Base-by-base conservation (phyloP, 2,888 invertebrate species). In the Erannis defoliaria region DNA sequence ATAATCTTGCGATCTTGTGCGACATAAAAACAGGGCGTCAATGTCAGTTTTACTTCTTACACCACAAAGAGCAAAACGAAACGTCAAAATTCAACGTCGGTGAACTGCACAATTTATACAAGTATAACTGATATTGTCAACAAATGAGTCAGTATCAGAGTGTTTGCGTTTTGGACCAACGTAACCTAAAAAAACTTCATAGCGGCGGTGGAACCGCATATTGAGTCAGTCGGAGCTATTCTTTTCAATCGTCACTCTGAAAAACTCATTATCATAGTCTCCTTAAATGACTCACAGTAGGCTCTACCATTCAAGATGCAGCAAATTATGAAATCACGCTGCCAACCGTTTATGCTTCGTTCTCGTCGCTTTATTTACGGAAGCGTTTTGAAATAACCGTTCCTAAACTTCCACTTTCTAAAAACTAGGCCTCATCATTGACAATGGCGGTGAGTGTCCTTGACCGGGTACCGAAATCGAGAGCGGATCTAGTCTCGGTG, bases 281-380 rank as follows among this genome's bases (percentile, higher is more conserved):
- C 23, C 31, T 5, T 31, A 31, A 10, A 35, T 33, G 48, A 50
- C 9, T 57, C 35, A 31, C 18, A 29, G 19, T 16, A 21, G 37
- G 33, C 21, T 8, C 19, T 21, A 35, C 21, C 40, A 31, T 46
- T 12, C 12, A 31, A 46, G 18, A 42, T 31, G n/a, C 31, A 40
- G 40, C 42, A 40, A 38, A 49, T 49, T 48, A 42, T 49, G 46
- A 54, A 60, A 60, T 43, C 51, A 21, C 48, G 29, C 33, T 8
- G 48, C 46, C 23, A n/a, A 46, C 37, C 33, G 4, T 40, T n/a
- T 53, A 21, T 12, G 16, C 37, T 53, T 55, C 58, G 57, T 64
- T 64, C 58, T 43, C 40, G 40, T 21, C 18, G 49, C 46, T 59
- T 55, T 62, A 62, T 61, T 54, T 56, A 53, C 62, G 62, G 62